These are phyloP conservation scores for Malacosoma neustria DNA, from an alignment of 2,888 invertebrate species.

Conservation along the genomic window DNA sequence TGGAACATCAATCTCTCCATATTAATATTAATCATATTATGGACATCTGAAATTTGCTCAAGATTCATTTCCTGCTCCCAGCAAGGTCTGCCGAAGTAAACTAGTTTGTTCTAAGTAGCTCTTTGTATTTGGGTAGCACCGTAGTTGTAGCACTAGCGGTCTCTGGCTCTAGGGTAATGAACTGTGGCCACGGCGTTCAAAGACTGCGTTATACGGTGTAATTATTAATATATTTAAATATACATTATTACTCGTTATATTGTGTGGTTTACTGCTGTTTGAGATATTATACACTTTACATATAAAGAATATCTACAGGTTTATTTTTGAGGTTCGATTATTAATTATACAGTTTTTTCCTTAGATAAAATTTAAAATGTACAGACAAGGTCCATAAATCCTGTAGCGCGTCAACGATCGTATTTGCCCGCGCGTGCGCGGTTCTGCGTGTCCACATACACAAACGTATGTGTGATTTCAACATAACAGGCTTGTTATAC, in stretches of 20 bases:
- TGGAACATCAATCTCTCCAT: too few relatives aligned
- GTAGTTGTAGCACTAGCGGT: conserved; percentile 40
- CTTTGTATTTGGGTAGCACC: conserved; percentile 41
- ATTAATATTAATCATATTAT: too few relatives aligned
- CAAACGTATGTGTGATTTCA: too few relatives aligned
- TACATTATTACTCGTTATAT: conserved; percentile 52
- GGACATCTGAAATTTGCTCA: not conserved
- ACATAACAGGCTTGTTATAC: too few relatives aligned
- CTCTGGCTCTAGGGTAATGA: conserved; percentile 39
- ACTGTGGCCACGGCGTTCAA: conserved; percentile 49
- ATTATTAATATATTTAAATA: conserved; percentile 16
- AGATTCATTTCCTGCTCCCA: not conserved
- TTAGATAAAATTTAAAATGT: too few relatives aligned
- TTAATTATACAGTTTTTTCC: too few relatives aligned
- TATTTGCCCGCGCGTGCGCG: too few relatives aligned
- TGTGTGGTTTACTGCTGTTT: conserved; percentile 4
- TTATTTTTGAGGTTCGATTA: too few relatives aligned
- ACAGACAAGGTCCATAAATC: too few relatives aligned
- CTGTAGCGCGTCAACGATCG: too few relatives aligned
- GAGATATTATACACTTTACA: conserved; percentile 2
- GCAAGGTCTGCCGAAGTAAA: not conserved
- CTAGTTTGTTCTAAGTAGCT: conserved; percentile 28
- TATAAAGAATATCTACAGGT: too few relatives aligned
- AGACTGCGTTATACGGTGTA: conserved; percentile 50
- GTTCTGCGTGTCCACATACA: too few relatives aligned